Base-by-base conservation (phyloP, 1,140 invertebrate species). In the Zaprionus camerounensis region DNA sequence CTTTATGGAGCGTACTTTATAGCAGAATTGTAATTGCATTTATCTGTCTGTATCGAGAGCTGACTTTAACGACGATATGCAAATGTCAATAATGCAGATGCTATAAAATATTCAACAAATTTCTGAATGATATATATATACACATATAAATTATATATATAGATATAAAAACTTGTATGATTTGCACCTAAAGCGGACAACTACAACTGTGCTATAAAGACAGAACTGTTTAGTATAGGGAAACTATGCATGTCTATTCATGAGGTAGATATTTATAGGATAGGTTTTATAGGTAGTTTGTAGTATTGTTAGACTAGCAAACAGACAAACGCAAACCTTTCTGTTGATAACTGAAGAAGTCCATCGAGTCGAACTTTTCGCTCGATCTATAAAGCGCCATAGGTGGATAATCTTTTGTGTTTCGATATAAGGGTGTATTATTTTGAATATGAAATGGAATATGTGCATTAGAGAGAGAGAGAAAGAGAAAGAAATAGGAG, bases 381-480 rank as follows among this genome's bases (percentile, higher is more conserved):
- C 94, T 94, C 81, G 94, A 94, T 94, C 94, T 94, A 93, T 94
- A 94, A 93, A 94, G 94, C 83, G 94, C 93, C 88, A 94, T 94
- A 53, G 92, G 90, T 91, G 88, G 91, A 79, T 91, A 92, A 81
- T 92, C 92, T 92, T 88, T 86, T 46, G 38, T n/a, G 5, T 17
- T 12, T 31, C 28, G 46, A 13, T 58, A 22, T 41, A n/a, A 44
- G 34, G 28, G 20, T 6, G 46, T 34, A 46, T 44, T 71, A 26
- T 44, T 55, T 41, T 57, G 28, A 65, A 6, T 41, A n/a, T 41
- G 38, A 24, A 51, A 3, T 24, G 46, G 20, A 24, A 51, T 22
- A 46, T 46, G 46, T 51, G 46, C 46, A 51, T 13, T 13, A 49
- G n/a, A 61, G 3, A 46, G 41, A 44, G n/a, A 44, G n/a, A 41